Evolutionary conservation across 2,888 invertebrate species (phyloP).

Genomic region (Terebella lapidaria): DNA sequence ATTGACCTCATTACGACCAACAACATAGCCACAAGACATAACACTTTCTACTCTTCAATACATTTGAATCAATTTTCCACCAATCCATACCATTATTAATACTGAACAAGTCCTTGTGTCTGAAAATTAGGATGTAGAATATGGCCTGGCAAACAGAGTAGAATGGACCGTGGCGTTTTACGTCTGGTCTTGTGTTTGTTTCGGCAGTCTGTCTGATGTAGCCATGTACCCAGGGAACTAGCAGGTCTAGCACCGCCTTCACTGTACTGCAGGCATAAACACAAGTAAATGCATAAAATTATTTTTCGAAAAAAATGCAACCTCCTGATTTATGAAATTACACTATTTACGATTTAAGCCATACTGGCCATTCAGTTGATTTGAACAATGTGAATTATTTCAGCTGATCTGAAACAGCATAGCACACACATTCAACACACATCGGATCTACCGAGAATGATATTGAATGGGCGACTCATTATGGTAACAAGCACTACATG

Average conservation of each 20-base stretch:
- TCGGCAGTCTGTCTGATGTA: slow-evolving; percentile 64
- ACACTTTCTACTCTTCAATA: too few species aligned
- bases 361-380: too few species aligned
- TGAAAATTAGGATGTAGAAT: slow-evolving; percentile 87
- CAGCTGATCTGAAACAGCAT: not conserved
- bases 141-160: slow-evolving; percentile 87
- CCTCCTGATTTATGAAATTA: not conserved
- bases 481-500: not conserved
- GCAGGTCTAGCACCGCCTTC: slow-evolving; percentile 64
- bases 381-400: too few species aligned
- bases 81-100: slow-evolving; percentile 64
- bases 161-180: slow-evolving; percentile 78
- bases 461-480: too few species aligned
- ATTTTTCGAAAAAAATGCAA: not conserved
- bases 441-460: too few species aligned
- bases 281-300: not conserved
- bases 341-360: too few species aligned
- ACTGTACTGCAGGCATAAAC: slow-evolving; percentile 65
- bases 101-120: slow-evolving; percentile 75
- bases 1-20: too few species aligned
- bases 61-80: too few species aligned
- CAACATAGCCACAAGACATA: too few species aligned
- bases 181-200: slow-evolving; percentile 58
- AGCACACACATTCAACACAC: too few species aligned
- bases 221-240: slow-evolving; percentile 78